Percentiles rank a stretch among this genome's conserved stretches.
phyloP scores from a whole-genome alignment of 2,113 vertebrate species.

The Oriolus oriolus region DNA sequence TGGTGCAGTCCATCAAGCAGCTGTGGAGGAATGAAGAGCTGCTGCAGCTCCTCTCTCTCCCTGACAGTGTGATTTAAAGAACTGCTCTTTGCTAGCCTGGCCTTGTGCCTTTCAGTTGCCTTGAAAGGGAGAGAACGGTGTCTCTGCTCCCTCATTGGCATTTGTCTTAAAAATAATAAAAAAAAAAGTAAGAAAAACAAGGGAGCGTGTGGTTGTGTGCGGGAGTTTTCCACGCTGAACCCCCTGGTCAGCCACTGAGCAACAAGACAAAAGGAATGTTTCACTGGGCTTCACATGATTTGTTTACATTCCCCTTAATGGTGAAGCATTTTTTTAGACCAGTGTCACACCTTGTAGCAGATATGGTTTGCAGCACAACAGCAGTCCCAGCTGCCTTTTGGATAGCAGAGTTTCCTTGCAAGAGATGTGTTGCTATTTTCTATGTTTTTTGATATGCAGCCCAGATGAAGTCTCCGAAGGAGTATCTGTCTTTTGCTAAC shows the following conservation, averaged over 20 bases:
- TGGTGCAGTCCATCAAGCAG: constrained; percentile 27
- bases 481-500: constrained; percentile 73
- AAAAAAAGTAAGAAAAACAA: background rate
- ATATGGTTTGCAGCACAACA: background rate
- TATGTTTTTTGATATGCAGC: constrained; percentile 18
- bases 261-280: background rate
- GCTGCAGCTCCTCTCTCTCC: constrained; percentile 6
- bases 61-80: constrained; percentile 35
- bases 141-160: background rate
- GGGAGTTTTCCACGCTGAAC: background rate
- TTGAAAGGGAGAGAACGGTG: background rate
- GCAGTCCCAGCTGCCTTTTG: background rate
- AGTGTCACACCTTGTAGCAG: background rate
- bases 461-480: constrained; percentile 66
- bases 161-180: constrained; percentile 30
- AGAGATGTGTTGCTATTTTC: constrained; percentile 11
- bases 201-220: fast-evolving
- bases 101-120: constrained; percentile 37
- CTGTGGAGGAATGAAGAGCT: background rate
- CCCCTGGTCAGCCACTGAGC: background rate
- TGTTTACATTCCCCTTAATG: background rate
- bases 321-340: background rate
- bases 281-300: background rate
- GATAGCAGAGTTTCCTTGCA: background rate
- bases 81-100: background rate